Conservation (phyloP, 2,888 invertebrate species). For the Mythimna albipuncta region DNA sequence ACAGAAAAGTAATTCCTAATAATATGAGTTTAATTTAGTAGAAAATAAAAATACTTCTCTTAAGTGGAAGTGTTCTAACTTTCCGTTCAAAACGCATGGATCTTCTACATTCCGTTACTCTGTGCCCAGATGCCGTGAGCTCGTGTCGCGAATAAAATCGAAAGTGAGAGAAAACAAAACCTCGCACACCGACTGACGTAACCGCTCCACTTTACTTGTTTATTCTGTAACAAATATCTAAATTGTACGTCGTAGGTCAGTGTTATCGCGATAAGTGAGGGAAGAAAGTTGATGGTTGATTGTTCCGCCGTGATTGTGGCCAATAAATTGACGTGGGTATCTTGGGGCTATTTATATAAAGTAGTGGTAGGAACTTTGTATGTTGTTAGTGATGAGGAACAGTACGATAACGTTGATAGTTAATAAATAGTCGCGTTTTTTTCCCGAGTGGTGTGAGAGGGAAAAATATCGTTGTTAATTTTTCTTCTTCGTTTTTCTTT, state of each 20-base stretch:
- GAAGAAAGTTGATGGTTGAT: slow-evolving; percentile 45
- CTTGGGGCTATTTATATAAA: slow-evolving; percentile 17
- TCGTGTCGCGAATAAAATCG: slow-evolving; percentile 78
- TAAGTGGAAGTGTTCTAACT: not conserved
- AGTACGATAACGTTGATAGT: not conserved
- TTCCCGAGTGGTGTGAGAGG: too few relatives aligned
- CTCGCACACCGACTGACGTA: slow-evolving; percentile 70
- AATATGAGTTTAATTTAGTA: too few relatives aligned
- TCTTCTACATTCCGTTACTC: slow-evolving; percentile 36
- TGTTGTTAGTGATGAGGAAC: not conserved
- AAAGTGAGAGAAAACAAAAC: slow-evolving; percentile 85
- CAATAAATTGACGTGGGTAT: slow-evolving; percentile 26
- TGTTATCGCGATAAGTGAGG: slow-evolving; percentile 58
- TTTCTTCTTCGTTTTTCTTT: too few relatives aligned
- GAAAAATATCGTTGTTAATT: too few relatives aligned
- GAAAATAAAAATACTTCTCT: too few relatives aligned
- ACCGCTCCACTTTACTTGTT: slow-evolving; percentile 72
- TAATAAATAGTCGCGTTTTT: not conserved
- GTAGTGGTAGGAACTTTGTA: not conserved
- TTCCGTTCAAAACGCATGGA: not conserved
- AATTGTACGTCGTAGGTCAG: slow-evolving; percentile 60
- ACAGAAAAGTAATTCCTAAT: too few relatives aligned
- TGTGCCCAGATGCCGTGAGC: slow-evolving; percentile 67
- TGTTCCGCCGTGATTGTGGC: not conserved
- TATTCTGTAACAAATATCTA: slow-evolving; percentile 61